Evolutionary conservation across 2,888 invertebrate genomes (phyloP).

Genomic region (Bellardia bayeri): DNA sequence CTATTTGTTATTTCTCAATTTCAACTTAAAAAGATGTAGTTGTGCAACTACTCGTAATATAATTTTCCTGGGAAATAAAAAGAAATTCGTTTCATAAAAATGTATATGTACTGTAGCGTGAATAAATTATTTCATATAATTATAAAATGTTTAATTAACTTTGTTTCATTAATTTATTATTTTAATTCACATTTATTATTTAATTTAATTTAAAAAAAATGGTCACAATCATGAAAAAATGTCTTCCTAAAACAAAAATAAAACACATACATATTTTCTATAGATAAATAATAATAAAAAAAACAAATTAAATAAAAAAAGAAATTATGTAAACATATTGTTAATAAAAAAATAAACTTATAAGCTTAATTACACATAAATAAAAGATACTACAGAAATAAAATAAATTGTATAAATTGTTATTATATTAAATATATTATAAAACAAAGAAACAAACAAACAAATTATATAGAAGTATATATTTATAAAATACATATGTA

Average conservation of each 20-base stretch:
- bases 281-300: conserved; percentile 24
- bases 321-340: conserved; percentile 24
- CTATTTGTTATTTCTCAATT: too few species aligned
- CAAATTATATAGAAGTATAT: conserved; percentile 4
- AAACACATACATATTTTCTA: conserved; percentile 53
- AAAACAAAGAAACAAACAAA: conserved; percentile 16
- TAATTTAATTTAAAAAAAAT: conserved; percentile 67
- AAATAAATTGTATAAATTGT: conserved; percentile 63
- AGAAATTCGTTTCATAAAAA: too few species aligned
- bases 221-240: conserved; percentile 81
- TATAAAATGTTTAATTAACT: too few species aligned
- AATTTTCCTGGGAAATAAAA: too few species aligned
- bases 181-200: neutral
- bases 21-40: too few species aligned
- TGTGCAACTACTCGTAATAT: too few species aligned
- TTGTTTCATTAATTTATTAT: too few species aligned
- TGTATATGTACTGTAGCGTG: too few species aligned
- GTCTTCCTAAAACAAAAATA: conserved; percentile 77
- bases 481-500: conserved; percentile 36
- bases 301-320: neutral
- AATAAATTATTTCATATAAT: too few species aligned
- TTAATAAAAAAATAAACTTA: conserved; percentile 28
- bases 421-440: conserved; percentile 59
- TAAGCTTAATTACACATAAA: conserved; percentile 38
- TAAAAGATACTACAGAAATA: conserved; percentile 2